phyloP scores from a whole-genome alignment of 2,888 invertebrate genomes.

The Dorcus parallelipipedus region DNA sequence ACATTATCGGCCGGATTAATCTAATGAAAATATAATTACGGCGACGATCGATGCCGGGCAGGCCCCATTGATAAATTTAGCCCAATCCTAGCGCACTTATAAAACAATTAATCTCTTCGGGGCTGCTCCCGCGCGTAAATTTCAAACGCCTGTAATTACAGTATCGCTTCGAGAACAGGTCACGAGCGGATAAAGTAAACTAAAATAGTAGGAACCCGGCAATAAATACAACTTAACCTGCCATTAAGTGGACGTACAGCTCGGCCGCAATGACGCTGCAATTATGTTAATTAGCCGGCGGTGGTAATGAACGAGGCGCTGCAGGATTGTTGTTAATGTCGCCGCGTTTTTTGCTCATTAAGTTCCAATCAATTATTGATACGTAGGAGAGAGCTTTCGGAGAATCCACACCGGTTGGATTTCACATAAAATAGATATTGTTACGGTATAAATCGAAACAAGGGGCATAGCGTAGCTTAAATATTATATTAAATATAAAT shows the following conservation, averaged over 20 bases:
- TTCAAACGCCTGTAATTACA: constrained; percentile 30
- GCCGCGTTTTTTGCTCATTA: not conserved
- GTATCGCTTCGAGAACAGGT: constrained; percentile 27
- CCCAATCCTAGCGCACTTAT: constrained; percentile 28
- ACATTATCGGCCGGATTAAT: not conserved
- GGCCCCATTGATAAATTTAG: constrained; percentile 9
- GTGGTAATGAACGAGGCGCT: constrained; percentile 7
- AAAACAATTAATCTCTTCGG: constrained; percentile 34
- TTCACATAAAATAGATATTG: too few relatives aligned
- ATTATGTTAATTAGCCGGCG: constrained; percentile 14
- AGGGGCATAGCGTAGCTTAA: too few relatives aligned
- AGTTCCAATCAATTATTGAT: not conserved
- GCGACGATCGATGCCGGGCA: constrained; percentile 7
- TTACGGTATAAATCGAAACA: too few relatives aligned
- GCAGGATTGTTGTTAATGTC: constrained; percentile 12
- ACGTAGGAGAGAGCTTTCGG: too few relatives aligned
- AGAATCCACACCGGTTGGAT: too few relatives aligned
- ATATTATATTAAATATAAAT: too few relatives aligned
- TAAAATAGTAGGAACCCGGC: constrained; percentile 12
- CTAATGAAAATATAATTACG: constrained; percentile 12
- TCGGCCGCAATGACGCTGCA: constrained; percentile 1
- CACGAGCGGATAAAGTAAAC: constrained; percentile 5
- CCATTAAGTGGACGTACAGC: constrained; percentile 7
- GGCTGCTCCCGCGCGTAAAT: constrained; percentile 31
- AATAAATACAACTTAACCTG: constrained; percentile 13